Percentiles rank a stretch among this genome's conserved stretches.
These are phyloP conservation scores for Lepidonotus clava DNA, from an alignment of 2,888 invertebrate genomes.

Conservation along the genomic window DNA sequence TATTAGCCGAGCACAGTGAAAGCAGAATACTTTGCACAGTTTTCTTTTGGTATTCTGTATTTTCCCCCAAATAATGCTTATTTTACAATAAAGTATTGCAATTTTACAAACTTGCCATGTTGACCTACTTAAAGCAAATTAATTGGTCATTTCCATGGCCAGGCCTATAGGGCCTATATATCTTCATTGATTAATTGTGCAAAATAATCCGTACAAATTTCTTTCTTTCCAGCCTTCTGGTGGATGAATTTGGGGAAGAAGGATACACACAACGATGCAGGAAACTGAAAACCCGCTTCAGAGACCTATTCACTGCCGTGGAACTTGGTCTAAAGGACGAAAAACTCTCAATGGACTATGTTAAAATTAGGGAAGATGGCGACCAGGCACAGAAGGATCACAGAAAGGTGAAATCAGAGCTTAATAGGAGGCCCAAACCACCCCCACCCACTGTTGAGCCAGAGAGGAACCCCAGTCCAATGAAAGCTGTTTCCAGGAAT, in stretches of 20 bases:
- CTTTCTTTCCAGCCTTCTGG: not conserved
- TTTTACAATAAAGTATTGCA: too few relatives aligned
- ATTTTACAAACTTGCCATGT: too few relatives aligned
- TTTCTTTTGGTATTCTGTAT: too few relatives aligned
- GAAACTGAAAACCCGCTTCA: conserved; percentile 29
- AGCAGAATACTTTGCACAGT: too few relatives aligned
- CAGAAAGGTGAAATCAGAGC: not conserved
- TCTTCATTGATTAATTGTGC: too few relatives aligned
- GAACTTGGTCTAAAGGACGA: conserved; percentile 13
- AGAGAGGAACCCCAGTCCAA: not conserved
- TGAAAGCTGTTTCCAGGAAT: not conserved
- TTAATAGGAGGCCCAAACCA: not conserved
- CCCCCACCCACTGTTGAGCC: not conserved
- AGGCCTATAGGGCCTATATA: too few relatives aligned
- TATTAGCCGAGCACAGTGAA: too few relatives aligned
- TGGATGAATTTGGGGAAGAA: conserved; percentile 1
- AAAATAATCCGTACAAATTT: too few relatives aligned
- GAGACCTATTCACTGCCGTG: conserved; percentile 1
- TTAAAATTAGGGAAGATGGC: not conserved
- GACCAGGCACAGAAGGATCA: conserved; percentile 18
- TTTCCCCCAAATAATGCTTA: too few relatives aligned
- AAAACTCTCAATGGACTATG: not conserved
- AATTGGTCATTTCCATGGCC: too few relatives aligned
- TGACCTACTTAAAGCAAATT: too few relatives aligned
- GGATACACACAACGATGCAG: not conserved